Evolutionary conservation across 2,113 vertebrate species (phyloP), one percentile per base, ranked within the genome.

Genomic region (Cebidichthys violaceus): DNA sequence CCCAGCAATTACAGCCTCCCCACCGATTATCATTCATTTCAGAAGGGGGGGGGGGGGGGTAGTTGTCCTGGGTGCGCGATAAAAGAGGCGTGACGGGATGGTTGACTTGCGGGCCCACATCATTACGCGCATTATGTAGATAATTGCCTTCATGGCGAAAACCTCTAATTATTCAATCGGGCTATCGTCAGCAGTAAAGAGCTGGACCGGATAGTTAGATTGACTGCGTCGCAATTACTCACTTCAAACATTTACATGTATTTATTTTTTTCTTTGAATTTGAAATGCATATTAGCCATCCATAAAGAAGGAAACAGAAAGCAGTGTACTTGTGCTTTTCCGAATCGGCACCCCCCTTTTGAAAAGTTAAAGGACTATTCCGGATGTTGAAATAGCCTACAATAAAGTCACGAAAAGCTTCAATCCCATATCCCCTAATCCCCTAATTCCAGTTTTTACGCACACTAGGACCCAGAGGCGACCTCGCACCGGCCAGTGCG

Each of bases 401-500:
- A 64, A 17, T 47, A 47, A 20, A 75, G 27, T 75, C 9, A 31
- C 17, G 54, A 71, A 75, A 15, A 59, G 27, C 65, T 73, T 35
- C 60, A 79, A 66, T 35, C 59, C 29, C 61, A 43, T 45, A 45
- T 55, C 29, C 17, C 18, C 7, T 57, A 4, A 18, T n/a, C n/a
- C n/a, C n/a, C n/a, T n/a, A n/a, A n/a, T 70, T 83, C 74, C 73
- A 79, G 31, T 50, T 55, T 70, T 85, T 35, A 37, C 45, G 68
- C 84, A 75, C 93, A 70, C 93, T 95, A 94, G 93, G 94, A 95
- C 93, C 94, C 88, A 79, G 93, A 76, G 90, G 92, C 87, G 67
- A 27, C 79, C 87, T 82, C 76, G 74, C 27, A 37, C 67, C 79
- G 81, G 88, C 64, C 83, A 81, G 47, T 75, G 78, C 88, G 86